Evolutionary conservation across 2,113 vertebrate genomes (phyloP), one percentile per base, ranked within the genome.

Genomic region (Corythornis madagascariensis): DNA sequence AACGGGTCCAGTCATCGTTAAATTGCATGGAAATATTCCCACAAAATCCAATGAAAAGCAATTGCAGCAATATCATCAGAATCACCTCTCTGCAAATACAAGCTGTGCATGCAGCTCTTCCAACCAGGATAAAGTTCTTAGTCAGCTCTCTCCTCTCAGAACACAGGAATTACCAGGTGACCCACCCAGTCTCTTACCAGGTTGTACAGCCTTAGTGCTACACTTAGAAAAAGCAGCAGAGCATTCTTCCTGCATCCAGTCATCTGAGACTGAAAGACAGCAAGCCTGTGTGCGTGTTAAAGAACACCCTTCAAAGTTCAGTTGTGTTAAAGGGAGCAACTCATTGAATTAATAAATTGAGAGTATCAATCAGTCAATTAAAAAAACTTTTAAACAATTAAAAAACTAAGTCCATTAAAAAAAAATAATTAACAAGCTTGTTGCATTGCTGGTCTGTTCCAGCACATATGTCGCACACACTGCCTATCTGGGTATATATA

Each of bases 1-100:
- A 92, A 92, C 57, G 59, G 38, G 31, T n/a, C 75, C 64, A 90
- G 69, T 43, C 64, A 80, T 74, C 82, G 52, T 65, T 82, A 76
- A 65, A 84, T 35, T 76, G 55, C 52, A 79, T 31, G 50, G 65
- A 91, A 90, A 78, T 79, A 91, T 74, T 92, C 79, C 88, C 93
- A 88, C 53, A 86, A 85, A 94, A 93, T 8, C 8, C 40, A 91
- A 21, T 28, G 60, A 90, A 83, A 88, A 82, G 11, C 50, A 72
- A 56, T 7, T 35, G 50, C 86, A 92, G 86, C 33, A 65, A 18
- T 47, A 78, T 50, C 53, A 56, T 7, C 63, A 83, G 24, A 83
- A 90, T 60, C 9, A 69, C 42, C 43, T 71, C 56, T 66, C 69
- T 1, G 3, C n/a, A 29, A 88, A 75, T 25, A 73, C 60, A 35